These are phyloP conservation scores for Drosophila prolongata DNA, from an alignment of 2,888 invertebrate species.

Conservation along the genomic window DNA sequence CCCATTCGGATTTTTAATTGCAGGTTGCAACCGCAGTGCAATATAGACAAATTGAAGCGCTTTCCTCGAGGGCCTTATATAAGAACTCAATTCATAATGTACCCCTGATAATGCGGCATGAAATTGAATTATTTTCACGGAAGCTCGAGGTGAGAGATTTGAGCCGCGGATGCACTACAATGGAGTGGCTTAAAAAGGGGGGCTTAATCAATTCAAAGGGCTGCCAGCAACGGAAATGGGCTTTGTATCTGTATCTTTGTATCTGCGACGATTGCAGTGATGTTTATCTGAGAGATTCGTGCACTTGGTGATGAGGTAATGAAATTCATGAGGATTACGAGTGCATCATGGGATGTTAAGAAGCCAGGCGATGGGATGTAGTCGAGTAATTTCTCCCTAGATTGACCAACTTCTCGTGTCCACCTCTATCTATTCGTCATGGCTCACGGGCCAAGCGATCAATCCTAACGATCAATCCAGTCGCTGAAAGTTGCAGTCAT, in stretches of 20 bases:
- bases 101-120: conserved; percentile 55
- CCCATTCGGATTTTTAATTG: conserved; percentile 24
- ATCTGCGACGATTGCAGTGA: conserved; percentile 23
- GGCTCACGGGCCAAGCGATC: conserved; percentile 30
- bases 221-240: conserved; percentile 63
- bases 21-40: conserved; percentile 3
- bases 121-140: conserved; percentile 62
- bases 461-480: conserved; percentile 32
- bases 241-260: conserved; percentile 40
- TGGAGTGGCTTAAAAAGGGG: conserved; percentile 21
- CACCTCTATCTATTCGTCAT: conserved; percentile 22
- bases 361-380: background rate
- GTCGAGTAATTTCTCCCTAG: conserved; percentile 4
- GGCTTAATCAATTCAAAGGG: conserved; percentile 59
- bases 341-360: conserved; percentile 21
- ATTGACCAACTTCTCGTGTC: conserved; percentile 29
- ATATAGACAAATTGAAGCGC: conserved; percentile 13
- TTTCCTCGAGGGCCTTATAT: conserved; percentile 51
- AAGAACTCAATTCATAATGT: conserved; percentile 47
- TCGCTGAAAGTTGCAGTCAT: conserved; percentile 36
- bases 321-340: conserved; percentile 32
- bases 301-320: conserved; percentile 30
- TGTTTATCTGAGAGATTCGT: conserved; percentile 33
- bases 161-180: conserved; percentile 34
- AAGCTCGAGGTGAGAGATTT: conserved; percentile 31